phyloP scores from a whole-genome alignment of 2,888 invertebrate genomes.

The Drosophila putrida region DNA sequence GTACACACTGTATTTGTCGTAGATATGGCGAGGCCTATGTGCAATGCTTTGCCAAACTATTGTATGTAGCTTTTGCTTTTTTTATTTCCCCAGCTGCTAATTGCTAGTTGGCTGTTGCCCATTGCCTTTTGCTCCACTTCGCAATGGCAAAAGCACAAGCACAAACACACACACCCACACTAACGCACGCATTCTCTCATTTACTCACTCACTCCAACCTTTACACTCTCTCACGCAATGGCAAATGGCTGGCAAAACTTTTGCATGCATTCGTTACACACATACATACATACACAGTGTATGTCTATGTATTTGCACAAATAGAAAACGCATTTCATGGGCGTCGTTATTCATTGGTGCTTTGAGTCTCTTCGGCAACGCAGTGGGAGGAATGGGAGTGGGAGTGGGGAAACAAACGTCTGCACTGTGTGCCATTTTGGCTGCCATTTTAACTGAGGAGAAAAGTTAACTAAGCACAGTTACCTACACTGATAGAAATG shows the following conservation, averaged over 20 bases:
- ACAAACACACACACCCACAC: conserved; percentile 7
- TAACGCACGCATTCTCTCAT: conserved; percentile 5
- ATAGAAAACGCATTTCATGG: conserved; percentile 76
- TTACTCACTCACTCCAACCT: conserved; percentile 14
- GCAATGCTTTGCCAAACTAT: conserved; percentile 66
- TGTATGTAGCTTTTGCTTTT: conserved; percentile 8
- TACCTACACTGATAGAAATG: not conserved
- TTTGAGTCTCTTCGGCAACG: conserved; percentile 12
- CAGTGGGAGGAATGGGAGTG: not conserved
- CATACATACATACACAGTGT: not conserved
- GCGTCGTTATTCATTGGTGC: conserved; percentile 35
- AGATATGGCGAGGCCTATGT: conserved; percentile 53
- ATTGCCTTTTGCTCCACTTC: conserved; percentile 59
- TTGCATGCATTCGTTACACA: conserved; percentile 44
- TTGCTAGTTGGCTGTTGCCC: conserved; percentile 52
- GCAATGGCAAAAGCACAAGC: conserved; percentile 26
- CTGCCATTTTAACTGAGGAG: conserved; percentile 27
- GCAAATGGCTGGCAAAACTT: conserved; percentile 32
- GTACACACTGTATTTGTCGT: conserved; percentile 33
- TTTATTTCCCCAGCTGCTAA: conserved; percentile 31
- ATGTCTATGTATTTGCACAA: conserved; percentile 57
- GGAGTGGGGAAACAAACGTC: not conserved
- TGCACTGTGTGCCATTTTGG: conserved; percentile 5
- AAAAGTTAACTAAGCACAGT: conserved; percentile 1
- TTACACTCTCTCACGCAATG: conserved; percentile 30